Evolutionary conservation across 2,113 vertebrate genomes (phyloP), one percentile per base, ranked within the genome.

Genomic region (Mormoops blainvillei): DNA sequence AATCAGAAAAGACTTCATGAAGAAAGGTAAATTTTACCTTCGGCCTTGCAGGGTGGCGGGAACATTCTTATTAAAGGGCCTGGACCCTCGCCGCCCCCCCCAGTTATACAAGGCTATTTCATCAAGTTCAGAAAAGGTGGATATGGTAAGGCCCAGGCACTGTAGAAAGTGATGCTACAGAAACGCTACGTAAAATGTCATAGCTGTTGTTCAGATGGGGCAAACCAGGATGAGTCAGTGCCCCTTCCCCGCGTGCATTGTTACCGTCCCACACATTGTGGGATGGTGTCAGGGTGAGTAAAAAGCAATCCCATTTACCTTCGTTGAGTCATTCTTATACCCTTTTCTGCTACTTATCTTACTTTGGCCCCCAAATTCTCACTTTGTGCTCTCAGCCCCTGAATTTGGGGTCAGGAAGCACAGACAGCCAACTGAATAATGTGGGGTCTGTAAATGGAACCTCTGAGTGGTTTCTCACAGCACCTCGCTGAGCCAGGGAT

Each of bases 141-240:
- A 48, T 76, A 22, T 36, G 74, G 87, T 70, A 74, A 70, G 63
- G 84, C 63, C 78, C 83, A 65, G 38, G 18, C 80, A 80, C 56
- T 65, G 7, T 67, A 87, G 68, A 81, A 94, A 89, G 89, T 94
- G 52, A 71, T 90, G 80, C 84, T 83, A 15, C 14, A 26, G 65
- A 95, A 87, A 88, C 56, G 67, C 52, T 67, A 73, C 93, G 63
- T 26, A 68, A 97, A 94, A 95, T 92, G 84, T 94, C 95, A 86
- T n/a, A 24, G 70, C 45, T 52, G 52, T 90, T 92, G 89, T 94
- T 96, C 87, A 85, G 87, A 77, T 82, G 56, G 12, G 61, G 41
- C 38, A 67, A 86, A 38, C 26, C 50, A 67, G 70, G 70, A 77
- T 96, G 87, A 97, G 36, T 93, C 95, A 95, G 1, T 24, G 28